These are phyloP conservation scores for Ophioninae sp. DNA, from an alignment of 2,888 invertebrate genomes.

Conservation along the genomic window DNA sequence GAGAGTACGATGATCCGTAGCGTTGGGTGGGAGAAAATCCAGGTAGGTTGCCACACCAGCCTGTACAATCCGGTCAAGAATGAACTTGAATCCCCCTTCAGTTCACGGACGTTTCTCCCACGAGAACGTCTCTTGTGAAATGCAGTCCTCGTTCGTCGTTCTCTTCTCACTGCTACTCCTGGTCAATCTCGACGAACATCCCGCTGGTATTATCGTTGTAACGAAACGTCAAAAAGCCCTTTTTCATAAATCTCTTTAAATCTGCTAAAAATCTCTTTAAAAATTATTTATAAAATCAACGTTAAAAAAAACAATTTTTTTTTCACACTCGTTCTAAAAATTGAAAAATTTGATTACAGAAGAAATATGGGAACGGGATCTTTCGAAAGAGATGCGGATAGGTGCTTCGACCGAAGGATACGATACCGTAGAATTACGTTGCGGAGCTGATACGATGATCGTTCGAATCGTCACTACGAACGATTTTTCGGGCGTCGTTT, in stretches of 20 bases:
- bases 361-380: slow-evolving; percentile 82
- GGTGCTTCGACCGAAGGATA: slow-evolving; percentile 83
- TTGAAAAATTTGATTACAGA: slow-evolving; percentile 60
- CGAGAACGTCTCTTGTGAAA: slow-evolving; percentile 49
- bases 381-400: slow-evolving; percentile 83
- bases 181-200: slow-evolving; percentile 29
- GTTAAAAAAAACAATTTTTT: background rate
- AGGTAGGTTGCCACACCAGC: slow-evolving; percentile 48
- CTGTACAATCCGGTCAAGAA: slow-evolving; percentile 33
- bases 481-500: slow-evolving; percentile 85
- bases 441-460: slow-evolving; percentile 83
- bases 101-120: slow-evolving; percentile 67
- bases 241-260: background rate
- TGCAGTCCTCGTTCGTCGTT: slow-evolving; percentile 55
- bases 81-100: slow-evolving; percentile 67
- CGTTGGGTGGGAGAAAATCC: slow-evolving; percentile 51
- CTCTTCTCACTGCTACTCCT: slow-evolving; percentile 45
- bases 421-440: slow-evolving; percentile 83
- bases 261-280: background rate
- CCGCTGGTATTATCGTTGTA: slow-evolving; percentile 58
- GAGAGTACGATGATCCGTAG: slow-evolving; percentile 22
- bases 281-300: too few relatives aligned
- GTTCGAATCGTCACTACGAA: slow-evolving; percentile 82
- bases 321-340: background rate
- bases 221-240: background rate